Evolutionary conservation across 2,797 vertebrate genomes (phyloP).

Genomic region (Poecilia wingei): DNA sequence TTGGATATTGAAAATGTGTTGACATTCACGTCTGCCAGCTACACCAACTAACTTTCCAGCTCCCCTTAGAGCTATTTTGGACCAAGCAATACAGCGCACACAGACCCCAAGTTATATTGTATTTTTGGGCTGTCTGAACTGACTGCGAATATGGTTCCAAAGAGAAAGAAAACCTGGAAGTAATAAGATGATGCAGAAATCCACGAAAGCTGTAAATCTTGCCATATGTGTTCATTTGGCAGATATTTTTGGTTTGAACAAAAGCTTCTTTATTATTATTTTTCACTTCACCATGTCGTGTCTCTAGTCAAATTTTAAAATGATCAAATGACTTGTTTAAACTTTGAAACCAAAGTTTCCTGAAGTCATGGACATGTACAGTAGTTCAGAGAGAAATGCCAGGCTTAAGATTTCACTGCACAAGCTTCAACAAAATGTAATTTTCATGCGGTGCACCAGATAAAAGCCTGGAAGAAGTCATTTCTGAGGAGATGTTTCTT

Average conservation of each 20-base stretch:
- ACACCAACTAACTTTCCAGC: conserved; percentile 14
- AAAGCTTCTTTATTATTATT: background rate
- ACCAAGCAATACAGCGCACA: conserved; percentile 3
- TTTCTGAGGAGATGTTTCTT: conserved; percentile 13
- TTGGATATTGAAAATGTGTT: conserved; percentile 30
- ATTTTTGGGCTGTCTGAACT: conserved; percentile 11
- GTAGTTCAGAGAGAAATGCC: conserved; percentile 8
- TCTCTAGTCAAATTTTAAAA: background rate
- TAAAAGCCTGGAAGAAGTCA: conserved; percentile 12
- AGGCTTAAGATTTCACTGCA: conserved; percentile 14
- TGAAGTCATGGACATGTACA: background rate
- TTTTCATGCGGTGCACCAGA: conserved; percentile 18
- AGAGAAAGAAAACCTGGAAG: background rate
- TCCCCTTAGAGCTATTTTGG: conserved; percentile 23
- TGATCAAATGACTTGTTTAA: background rate
- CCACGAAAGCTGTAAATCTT: background rate
- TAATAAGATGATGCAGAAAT: background rate
- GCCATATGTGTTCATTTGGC: background rate
- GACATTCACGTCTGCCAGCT: conserved; percentile 15
- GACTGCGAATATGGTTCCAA: background rate
- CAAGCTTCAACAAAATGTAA: conserved; percentile 23
- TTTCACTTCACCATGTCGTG: background rate
- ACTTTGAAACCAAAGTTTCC: conserved; percentile 9
- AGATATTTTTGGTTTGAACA: background rate
- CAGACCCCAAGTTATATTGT: conserved; percentile 11